These are phyloP conservation scores for Carassius carassius DNA, from an alignment of 2,113 vertebrate genomes.

Conservation along the genomic window DNA sequence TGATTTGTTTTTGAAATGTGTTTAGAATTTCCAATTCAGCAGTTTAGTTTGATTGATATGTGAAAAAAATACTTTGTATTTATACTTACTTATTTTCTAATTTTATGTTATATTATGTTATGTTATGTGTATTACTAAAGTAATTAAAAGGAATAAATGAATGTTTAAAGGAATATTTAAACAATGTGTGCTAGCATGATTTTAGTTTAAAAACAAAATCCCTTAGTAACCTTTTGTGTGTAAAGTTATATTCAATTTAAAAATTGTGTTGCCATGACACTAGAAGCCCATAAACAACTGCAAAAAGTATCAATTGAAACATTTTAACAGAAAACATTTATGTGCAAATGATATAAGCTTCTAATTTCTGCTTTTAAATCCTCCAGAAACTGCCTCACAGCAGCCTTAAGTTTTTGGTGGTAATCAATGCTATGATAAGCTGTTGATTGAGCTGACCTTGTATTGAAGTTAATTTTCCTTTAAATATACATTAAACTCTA, in stretches of 20 bases:
- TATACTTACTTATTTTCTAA: not conserved
- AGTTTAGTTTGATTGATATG: not conserved
- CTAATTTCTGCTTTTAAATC: not conserved
- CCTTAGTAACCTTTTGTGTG: not conserved
- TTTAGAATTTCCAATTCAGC: not conserved
- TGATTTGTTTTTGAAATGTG: conserved; percentile 28
- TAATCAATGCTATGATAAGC: not conserved
- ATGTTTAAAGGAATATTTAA: not conserved
- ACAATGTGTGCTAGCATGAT: not conserved
- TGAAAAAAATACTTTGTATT: not conserved
- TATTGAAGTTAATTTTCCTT: not conserved
- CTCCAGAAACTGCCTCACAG: not conserved
- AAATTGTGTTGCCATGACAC: not conserved
- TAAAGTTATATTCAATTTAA: not conserved
- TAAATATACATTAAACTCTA: not conserved
- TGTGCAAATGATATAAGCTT: not conserved
- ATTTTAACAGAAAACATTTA: not conserved
- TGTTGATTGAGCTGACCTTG: not conserved
- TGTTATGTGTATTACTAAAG: not conserved
- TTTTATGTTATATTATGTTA: not conserved
- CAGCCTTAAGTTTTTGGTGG: not conserved
- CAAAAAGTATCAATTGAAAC: not conserved
- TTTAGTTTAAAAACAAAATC: not conserved
- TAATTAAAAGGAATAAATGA: not conserved
- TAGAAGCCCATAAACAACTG: not conserved